Conservation (phyloP, 2,888 invertebrate species). For the Ganaspis brasiliensis region DNA sequence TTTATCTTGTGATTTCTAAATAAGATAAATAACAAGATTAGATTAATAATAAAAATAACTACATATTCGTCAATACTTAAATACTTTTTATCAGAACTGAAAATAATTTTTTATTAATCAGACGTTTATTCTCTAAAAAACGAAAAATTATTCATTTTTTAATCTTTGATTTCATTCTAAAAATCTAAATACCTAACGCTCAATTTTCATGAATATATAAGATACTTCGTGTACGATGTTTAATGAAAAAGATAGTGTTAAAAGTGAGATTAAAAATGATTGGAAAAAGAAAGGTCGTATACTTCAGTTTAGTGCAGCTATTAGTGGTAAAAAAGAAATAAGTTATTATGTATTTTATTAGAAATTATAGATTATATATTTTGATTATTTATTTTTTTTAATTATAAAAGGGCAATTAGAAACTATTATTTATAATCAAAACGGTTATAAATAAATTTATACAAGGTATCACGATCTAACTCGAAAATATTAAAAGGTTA, state of each 20-base stretch:
- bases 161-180: too few species aligned
- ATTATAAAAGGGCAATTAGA: too few species aligned
- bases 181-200: too few species aligned
- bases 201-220: too few species aligned
- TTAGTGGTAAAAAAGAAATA: conserved; percentile 9
- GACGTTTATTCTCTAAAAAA: not conserved
- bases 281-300: not conserved
- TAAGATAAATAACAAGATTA: not conserved
- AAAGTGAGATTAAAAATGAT: not conserved
- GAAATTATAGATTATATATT: not conserved
- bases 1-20: not conserved
- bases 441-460: too few species aligned
- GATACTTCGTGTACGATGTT: too few species aligned
- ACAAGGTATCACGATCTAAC: too few species aligned
- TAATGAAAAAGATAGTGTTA: not conserved
- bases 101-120: not conserved
- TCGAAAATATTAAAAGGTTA: too few species aligned
- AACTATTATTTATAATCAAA: too few species aligned
- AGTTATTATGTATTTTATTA: not conserved
- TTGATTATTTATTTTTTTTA: too few species aligned
- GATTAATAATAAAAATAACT: not conserved
- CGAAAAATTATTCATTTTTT: too few species aligned
- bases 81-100: not conserved
- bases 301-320: conserved; percentile 1
- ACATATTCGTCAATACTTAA: not conserved